Evolutionary conservation across 2,888 invertebrate genomes (phyloP), one percentile per base, ranked within the genome.

Genomic region (Dolichopus griseipennis): DNA sequence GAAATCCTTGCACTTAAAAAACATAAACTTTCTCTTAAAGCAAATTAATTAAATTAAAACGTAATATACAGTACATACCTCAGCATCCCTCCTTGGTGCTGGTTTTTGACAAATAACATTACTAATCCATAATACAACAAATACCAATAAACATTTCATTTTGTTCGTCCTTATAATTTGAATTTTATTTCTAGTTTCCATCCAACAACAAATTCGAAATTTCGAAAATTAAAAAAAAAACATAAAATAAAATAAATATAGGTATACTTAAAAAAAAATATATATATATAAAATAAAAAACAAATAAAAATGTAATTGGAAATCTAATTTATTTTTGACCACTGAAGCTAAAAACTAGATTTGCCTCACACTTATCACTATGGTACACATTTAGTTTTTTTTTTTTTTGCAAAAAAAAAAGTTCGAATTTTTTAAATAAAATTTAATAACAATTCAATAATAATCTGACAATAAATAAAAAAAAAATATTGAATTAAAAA

Each of bases 81-180:
- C 71, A 43, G 67, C 71, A 71, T 73, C 73, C 66, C 73, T 71
- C 61, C 73, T 68, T 67, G 72, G 73, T 61, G 68, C 64, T 21
- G 68, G 61, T 67, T 73, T 70, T 69, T 72, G 72, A 66, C 71
- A 69, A 52, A 69, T 65, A 6, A 22, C 27, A 52, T 52, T 52
- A 52, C 52, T 52, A 18, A 15, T 3, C 52, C 52, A 52, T 15
- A 52, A 52, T 18, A 52, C 6, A 15, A 18, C 52, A 18, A 52
- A 52, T 52, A 52, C 52, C 52, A 52, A 2, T 18, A 52, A 52
- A 52, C 18, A 52, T 52, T 52, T 52, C 52, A 52, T 52, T 52
- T 52, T 52, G 4, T n/a, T 6, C 52, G 15, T 15, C 18, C 15
- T 52, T 15, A 1, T n/a, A n/a, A n/a, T n/a, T 37, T 37, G 37